These are phyloP conservation scores for Amiota minor DNA, from an alignment of 2,888 invertebrate species.

Conservation along the genomic window DNA sequence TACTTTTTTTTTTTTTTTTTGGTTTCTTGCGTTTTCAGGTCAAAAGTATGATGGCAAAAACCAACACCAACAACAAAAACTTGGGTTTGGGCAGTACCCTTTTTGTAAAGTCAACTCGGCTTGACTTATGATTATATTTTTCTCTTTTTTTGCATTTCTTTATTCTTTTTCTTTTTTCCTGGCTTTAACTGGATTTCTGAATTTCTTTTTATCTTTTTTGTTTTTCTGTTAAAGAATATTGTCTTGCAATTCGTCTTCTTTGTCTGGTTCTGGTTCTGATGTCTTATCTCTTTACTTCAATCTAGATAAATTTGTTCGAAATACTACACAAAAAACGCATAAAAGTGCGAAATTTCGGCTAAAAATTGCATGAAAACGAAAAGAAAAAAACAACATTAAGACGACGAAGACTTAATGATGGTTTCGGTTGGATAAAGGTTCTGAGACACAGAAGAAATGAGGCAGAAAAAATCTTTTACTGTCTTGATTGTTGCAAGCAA, in stretches of 20 bases:
- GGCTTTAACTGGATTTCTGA: neutral
- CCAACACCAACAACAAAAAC: neutral
- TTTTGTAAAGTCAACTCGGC: neutral
- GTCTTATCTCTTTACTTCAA: constrained; percentile 19
- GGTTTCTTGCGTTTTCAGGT: constrained; percentile 1
- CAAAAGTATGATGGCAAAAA: neutral
- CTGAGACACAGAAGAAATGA: constrained; percentile 2
- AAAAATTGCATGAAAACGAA: neutral
- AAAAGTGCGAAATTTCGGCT: constrained; percentile 30
- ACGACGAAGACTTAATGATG: neutral
- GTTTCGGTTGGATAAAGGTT: no score
- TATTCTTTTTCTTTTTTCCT: neutral
- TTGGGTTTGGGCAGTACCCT: neutral
- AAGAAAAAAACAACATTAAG: constrained; percentile 1
- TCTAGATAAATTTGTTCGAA: constrained; percentile 26
- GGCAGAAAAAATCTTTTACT: constrained; percentile 2
- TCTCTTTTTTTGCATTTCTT: neutral
- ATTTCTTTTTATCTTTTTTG: neutral
- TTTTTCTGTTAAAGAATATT: no score
- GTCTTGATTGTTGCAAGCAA: constrained; percentile 47
- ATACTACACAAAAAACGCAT: constrained; percentile 1
- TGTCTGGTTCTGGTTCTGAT: neutral
- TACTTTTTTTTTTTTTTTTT: neutral
- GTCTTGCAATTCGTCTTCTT: neutral
- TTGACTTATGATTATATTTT: neutral